phyloP scores from a whole-genome alignment of 2,113 vertebrate genomes.

The Tupaia tana region DNA sequence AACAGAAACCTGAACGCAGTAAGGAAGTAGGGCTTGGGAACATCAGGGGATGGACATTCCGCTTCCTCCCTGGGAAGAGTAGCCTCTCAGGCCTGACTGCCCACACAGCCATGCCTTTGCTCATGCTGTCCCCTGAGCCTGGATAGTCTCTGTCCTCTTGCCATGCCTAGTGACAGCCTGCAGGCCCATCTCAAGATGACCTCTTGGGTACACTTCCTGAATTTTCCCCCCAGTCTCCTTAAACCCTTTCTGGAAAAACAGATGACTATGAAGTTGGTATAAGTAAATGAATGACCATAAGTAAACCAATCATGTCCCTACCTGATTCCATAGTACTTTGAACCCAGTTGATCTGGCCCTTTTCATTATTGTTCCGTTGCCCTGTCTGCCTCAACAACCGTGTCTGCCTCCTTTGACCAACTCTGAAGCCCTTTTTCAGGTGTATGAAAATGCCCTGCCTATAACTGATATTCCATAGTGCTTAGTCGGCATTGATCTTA shows the following conservation, averaged over 20 bases:
- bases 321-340: background rate
- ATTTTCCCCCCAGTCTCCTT: background rate
- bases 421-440: background rate
- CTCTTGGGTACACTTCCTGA: background rate
- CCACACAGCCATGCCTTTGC: rapidly evolving
- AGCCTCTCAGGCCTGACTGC: too few relatives aligned
- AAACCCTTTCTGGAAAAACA: background rate
- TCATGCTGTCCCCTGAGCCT: background rate
- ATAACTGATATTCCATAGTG: background rate
- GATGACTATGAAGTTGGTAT: background rate
- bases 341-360: background rate
- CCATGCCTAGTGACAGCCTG: background rate
- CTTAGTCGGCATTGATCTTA: background rate
- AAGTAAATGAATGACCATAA: background rate
- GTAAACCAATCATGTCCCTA: background rate
- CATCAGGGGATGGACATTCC: background rate
- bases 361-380: background rate
- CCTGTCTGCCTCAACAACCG: background rate
- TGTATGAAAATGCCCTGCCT: background rate
- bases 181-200: background rate
- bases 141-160: background rate
- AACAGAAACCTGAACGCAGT: background rate
- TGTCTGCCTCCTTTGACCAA: background rate
- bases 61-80: background rate
- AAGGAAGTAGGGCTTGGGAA: background rate